These are phyloP conservation scores for Drosophila ambigua DNA, from an alignment of 1,140 invertebrate genomes.

Conservation along the genomic window DNA sequence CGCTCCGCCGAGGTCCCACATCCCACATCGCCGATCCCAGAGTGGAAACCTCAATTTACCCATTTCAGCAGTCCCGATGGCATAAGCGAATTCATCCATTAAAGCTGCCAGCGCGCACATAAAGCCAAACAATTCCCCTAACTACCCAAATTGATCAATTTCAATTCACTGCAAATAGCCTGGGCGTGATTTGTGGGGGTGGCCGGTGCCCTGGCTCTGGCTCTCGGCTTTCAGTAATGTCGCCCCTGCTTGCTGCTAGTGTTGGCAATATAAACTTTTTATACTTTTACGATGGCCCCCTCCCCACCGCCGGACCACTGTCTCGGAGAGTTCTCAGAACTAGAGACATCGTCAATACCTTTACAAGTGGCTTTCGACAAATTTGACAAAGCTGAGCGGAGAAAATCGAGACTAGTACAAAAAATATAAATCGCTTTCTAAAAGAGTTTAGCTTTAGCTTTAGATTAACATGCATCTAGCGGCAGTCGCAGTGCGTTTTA, in stretches of 20 bases:
- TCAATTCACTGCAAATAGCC: constrained; percentile 79
- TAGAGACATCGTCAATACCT: constrained; percentile 38
- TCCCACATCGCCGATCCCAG: constrained; percentile 23
- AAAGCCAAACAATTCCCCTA: constrained; percentile 71
- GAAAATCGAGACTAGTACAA: constrained; percentile 5
- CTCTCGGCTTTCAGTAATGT: constrained; percentile 48
- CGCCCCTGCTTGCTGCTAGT: constrained; percentile 56
- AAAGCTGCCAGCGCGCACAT: constrained; percentile 61
- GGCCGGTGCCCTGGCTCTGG: constrained; percentile 7
- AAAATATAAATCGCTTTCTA: constrained; percentile 22
- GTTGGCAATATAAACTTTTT: constrained; percentile 72
- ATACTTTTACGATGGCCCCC: constrained; percentile 41
- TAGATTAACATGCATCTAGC: no score
- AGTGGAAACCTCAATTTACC: constrained; percentile 52
- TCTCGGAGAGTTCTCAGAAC: background rate
- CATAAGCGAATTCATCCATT: constrained; percentile 72
- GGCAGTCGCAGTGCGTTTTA: no score
- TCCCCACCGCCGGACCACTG: background rate
- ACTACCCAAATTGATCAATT: constrained; percentile 80
- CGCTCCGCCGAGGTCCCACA: constrained; percentile 15
- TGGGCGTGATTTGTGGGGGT: constrained; percentile 71
- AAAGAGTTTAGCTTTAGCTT: no score
- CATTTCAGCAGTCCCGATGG: constrained; percentile 46
- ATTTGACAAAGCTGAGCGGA: constrained; percentile 60
- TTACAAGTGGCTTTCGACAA: constrained; percentile 45